These are phyloP conservation scores for Sander vitreus DNA, from an alignment of 2,113 vertebrate genomes.

Conservation along the genomic window DNA sequence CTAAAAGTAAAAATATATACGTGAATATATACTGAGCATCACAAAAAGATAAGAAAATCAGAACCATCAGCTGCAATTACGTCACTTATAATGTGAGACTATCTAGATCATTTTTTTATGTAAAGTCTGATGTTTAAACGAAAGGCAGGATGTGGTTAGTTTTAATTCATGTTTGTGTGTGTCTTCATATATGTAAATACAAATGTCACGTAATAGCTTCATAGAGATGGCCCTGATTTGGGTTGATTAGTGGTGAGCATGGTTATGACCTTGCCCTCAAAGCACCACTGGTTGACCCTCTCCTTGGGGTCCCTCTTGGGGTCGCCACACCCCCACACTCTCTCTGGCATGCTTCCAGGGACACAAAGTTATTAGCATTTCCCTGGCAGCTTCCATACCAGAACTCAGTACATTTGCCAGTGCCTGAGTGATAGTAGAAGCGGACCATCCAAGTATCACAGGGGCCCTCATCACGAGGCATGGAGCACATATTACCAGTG, in stretches of 20 bases:
- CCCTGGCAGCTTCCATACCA: constrained; percentile 94
- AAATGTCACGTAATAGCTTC: constrained; percentile 9
- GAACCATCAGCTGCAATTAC: background rate
- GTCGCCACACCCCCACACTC: constrained; percentile 73
- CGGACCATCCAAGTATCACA: constrained; percentile 88
- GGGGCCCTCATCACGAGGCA: constrained; percentile 88
- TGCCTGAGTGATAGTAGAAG: constrained; percentile 87
- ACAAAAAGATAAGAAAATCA: constrained; percentile 12
- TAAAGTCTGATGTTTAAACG: constrained; percentile 14
- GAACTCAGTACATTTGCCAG: constrained; percentile 89
- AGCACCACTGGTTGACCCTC: constrained; percentile 32
- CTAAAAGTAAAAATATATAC: constrained; percentile 1
- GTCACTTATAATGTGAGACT: background rate
- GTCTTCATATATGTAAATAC: constrained; percentile 6
- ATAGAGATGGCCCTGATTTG: background rate
- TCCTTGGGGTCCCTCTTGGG: constrained; percentile 28
- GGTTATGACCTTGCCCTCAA: constrained; percentile 48
- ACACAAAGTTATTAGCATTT: constrained; percentile 91
- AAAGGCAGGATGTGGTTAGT: constrained; percentile 2
- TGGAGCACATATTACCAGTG: constrained; percentile 79
- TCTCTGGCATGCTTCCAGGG: constrained; percentile 87
- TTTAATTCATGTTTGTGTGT: constrained; percentile 18
- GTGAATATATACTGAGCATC: background rate
- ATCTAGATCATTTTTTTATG: background rate
- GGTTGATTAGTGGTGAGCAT: constrained; percentile 1